phyloP scores from a whole-genome alignment of 2,113 vertebrate genomes.

The Hepsetus odoe region DNA sequence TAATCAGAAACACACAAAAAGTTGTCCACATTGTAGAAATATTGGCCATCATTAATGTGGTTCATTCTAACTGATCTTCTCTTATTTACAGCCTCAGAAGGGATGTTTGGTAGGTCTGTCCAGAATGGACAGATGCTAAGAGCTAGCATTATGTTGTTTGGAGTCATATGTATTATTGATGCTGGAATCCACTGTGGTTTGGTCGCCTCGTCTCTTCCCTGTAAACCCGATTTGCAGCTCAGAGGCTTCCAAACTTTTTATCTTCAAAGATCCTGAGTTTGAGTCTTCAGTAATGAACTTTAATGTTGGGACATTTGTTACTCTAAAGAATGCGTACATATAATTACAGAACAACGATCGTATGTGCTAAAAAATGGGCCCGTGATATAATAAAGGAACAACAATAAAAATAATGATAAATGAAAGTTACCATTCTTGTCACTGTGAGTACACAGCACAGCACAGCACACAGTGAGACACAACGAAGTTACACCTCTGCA shows the following conservation, averaged over 20 bases:
- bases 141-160: conserved; percentile 36
- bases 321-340: too few relatives aligned
- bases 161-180: conserved; percentile 50
- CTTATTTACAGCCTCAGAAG: conserved; percentile 62
- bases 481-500: too few relatives aligned
- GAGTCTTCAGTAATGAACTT: conserved; percentile 39
- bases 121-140: conserved; percentile 50
- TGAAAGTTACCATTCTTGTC: too few relatives aligned
- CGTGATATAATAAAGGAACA: too few relatives aligned
- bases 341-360: too few relatives aligned
- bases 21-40: not conserved
- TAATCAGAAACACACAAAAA: not conserved
- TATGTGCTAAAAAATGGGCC: too few relatives aligned
- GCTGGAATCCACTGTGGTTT: conserved; percentile 37
- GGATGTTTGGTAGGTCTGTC: not conserved
- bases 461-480: too few relatives aligned
- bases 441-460: too few relatives aligned
- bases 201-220: not conserved
- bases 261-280: conserved; percentile 55
- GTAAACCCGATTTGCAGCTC: conserved; percentile 49
- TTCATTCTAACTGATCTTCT: conserved; percentile 25
- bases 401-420: too few relatives aligned
- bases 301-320: conserved; percentile 49
- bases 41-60: not conserved
- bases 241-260: conserved; percentile 53